Evolutionary conservation across 2,113 vertebrate species (phyloP), one percentile per base, ranked within the genome.

Genomic region (Lycaon pictus): DNA sequence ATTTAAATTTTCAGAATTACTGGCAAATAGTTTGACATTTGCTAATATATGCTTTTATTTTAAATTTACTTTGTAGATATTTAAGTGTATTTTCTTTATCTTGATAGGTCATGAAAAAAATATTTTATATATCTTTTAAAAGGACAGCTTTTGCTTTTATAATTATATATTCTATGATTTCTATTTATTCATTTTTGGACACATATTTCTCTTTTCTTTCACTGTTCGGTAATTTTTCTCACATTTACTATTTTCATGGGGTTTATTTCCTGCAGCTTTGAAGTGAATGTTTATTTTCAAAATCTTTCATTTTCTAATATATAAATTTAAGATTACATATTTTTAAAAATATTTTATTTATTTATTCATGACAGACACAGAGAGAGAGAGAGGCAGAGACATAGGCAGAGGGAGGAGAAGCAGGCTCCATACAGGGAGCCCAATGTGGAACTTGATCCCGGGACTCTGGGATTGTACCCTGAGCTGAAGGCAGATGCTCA

Each of bases 261-360:
- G 12, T 32, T 82, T 51, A 37, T 96, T 94, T 55, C 19, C 56
- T 65, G 72, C 63, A 65, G 29, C 56, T 91, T 96, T 94, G 27
- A 94, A 62, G 15, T 69, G 3, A 76, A 65, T 87, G 10, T 91
- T 87, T 96, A 81, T 79, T 81, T 76, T 69, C 22, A 37, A 82
- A 56, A 29, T 17, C 65, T 92, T 90, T 81, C 27, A 32, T 71
- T 90, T 93, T 94, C 10, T 93, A 82, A 79, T 55, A 63, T 60
- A 55, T 69, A 3, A 56, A 82, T 92, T 63, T 86, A 88, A 60
- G 17, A 11, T 51, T 86, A 35, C 43, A 23, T 55, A 32, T 81
- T 43, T 43, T 43, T 43, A 7, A 43, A 43, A 43, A 43, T 5
- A 43, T 43, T 43, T 43, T 43, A 43, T 43, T 43, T 43, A 43